Evolutionary conservation across 2,888 invertebrate species (phyloP), one percentile per base, ranked within the genome.

Genomic region (Platynereis dumerilii): DNA sequence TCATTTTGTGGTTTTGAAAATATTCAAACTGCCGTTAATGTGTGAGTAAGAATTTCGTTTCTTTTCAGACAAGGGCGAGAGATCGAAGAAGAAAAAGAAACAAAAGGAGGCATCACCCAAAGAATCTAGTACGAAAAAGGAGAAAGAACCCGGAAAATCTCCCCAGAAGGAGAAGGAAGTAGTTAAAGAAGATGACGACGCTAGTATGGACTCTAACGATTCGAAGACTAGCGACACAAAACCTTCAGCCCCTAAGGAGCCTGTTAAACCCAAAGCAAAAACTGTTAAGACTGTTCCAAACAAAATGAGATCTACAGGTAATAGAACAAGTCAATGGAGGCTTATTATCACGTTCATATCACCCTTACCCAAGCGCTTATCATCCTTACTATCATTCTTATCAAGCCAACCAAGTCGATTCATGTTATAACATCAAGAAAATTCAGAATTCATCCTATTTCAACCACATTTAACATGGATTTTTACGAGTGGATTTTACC

Each of bases 211-310:
- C n/a, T 56, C 56, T 26, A n/a, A n/a, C 7, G n/a, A n/a, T 7
- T 48, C 48, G 7, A 20, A n/a, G 17, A n/a, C 48, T 58, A 44
- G 22, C 27, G 15, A 24, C 24, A 20, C 54, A 10, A 54, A 20
- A 15, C 24, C 2, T 3, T 20, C 52, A 5, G 39, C 10, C 26
- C 53, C 53, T 53, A 7, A 42, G 1, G 61, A 61, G 26, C 61
- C 61, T 10, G 58, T 26, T 29, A 76, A 74, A 68, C 72, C 12
- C 7, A 87, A 94, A 76, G 91, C 93, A 2, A 93, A 93, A 85
- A 95, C 95, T 45, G 95, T 94, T 0, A 96, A 95, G 88, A 91
- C 92, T 20, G 93, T 91, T 82, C 90, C 93, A 84, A 92, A 93
- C 0, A 94, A 93, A 85, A 94, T 95, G 86, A 89, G 96, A 72